Base-by-base conservation (phyloP, 2,888 invertebrate species). In the Hipparchia semele region DNA sequence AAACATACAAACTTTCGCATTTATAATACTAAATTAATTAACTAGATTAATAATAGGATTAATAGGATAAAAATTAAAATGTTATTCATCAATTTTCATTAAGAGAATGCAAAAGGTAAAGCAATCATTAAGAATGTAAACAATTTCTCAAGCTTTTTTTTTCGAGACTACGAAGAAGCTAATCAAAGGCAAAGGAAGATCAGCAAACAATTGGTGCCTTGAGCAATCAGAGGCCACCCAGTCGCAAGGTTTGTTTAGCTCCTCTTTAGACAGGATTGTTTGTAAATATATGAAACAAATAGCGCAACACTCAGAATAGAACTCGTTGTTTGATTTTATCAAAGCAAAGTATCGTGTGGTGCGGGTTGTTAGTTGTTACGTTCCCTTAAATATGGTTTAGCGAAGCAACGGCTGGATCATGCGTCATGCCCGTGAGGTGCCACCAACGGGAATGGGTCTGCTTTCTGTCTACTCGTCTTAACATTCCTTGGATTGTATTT, bases 231-330 rank as follows among this genome's bases (percentile, higher is more conserved):
- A 76, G 79, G 78, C 77, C 80, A 80, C 83, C 81, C 81, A 81
- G 81, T 84, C 76, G 73, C 76, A 79, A 79, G 87, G 86, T 90
- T 91, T 90, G 82, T 83, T 81, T 80, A 84, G 85, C 86, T 87
- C 87, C 86, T 88, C 87, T 87, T 85, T 84, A 84, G 86, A 46
- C 85, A 84, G 62, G 83, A 90, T 88, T 87, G 89, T 87, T 87
- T 88, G 90, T 90, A 90, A 90, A 91, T 87, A 91, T 82, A 85
- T 83, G 84, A 82, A 81, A 84, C 82, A 90, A 90, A 91, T 85
- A 88, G 62, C 80, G 78, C 81, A 82, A 82, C 23, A 64, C 64
- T 49, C 6, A 5, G 39, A 39, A 39, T 1, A 39, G 2, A 39
- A 39, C 39, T 39, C 39, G 39, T 39, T 39, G 39, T 39, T 39